Conservation (phyloP, 2,797 vertebrate genomes). For the Halcyon chelicuti region DNA sequence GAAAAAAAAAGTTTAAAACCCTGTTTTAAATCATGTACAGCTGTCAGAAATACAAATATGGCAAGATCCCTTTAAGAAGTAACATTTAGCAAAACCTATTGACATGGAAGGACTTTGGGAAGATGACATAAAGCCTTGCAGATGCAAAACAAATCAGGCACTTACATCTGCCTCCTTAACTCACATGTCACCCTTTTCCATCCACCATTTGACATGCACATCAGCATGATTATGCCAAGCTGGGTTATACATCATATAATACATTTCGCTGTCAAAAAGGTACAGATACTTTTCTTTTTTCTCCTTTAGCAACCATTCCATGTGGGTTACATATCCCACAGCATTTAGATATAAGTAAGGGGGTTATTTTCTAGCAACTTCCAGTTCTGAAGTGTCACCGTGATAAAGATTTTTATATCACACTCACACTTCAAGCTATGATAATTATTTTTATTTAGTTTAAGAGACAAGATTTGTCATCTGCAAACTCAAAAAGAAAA, state of each 20-base stretch:
- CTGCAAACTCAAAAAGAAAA: not conserved
- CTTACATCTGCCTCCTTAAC: conserved; percentile 44
- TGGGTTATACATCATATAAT: conserved; percentile 1
- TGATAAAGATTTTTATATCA: not conserved
- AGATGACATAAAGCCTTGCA: conserved; percentile 6
- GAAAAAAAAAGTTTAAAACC: not conserved
- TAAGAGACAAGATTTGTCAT: not conserved
- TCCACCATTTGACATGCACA: not conserved
- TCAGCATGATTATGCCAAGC: not conserved
- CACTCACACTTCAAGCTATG: not conserved
- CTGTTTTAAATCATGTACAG: not conserved
- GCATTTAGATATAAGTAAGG: not conserved
- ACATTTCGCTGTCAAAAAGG: not conserved
- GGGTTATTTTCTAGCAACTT: not conserved
- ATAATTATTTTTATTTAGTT: not conserved
- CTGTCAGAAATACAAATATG: not conserved
- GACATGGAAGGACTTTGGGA: not conserved
- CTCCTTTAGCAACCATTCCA: not conserved
- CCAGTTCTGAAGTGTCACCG: not conserved
- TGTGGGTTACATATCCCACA: not conserved
- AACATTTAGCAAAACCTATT: not conserved
- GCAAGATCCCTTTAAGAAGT: not conserved
- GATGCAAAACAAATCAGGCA: not conserved
- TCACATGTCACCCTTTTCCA: conserved; percentile 40
- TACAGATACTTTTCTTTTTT: not conserved